Evolutionary conservation across 1,140 invertebrate species (phyloP), one percentile per base, ranked within the genome.

Genomic region (Ridgeia piscesae): DNA sequence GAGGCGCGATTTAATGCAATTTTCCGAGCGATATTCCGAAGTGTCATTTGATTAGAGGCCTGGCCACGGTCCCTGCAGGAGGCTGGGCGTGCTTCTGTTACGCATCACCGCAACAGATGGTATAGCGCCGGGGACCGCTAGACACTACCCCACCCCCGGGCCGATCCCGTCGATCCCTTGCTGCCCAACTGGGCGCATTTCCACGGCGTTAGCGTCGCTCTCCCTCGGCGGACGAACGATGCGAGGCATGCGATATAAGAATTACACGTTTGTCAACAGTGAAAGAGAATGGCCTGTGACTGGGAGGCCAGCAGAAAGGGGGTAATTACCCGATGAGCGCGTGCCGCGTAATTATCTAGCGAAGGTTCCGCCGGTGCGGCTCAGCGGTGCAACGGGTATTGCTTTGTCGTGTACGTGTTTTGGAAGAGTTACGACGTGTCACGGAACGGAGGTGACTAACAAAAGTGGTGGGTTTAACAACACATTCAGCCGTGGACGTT

Each of bases 211-310:
- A 27, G 58, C 58, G 58, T 14, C 17, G 58, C 11, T 31, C 58
- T 77, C 58, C 27, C 11, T 77, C 11, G 58, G 58, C 27, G 58
- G 27, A 77, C 58, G 58, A 77, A 17, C 58, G 58, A 77, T 4
- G 27, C 58, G 58, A 77, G 58, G 27, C 58, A 77, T 17, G 58
- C 58, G 58, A 77, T 77, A 77, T 77, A 77, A 77, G 27, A 77
- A 77, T 77, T 77, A 77, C 58, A 77, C 58, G 58, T 77, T 77
- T 77, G 58, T 77, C 58, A 77, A 77, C 58, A 77, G 58, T 27
- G 58, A 77, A 77, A 77, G 58, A 77, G 17, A 77, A 8, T 77
- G 58, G 6, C 58, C 27, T 9, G 58, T 21, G 58, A 77, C 11
- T 31, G 6, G 58, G 58, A 77, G 27, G 58, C 58, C 58, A 14